These are phyloP conservation scores for Adrianichthys oophorus DNA, from an alignment of 2,797 vertebrate species.

Conservation along the genomic window DNA sequence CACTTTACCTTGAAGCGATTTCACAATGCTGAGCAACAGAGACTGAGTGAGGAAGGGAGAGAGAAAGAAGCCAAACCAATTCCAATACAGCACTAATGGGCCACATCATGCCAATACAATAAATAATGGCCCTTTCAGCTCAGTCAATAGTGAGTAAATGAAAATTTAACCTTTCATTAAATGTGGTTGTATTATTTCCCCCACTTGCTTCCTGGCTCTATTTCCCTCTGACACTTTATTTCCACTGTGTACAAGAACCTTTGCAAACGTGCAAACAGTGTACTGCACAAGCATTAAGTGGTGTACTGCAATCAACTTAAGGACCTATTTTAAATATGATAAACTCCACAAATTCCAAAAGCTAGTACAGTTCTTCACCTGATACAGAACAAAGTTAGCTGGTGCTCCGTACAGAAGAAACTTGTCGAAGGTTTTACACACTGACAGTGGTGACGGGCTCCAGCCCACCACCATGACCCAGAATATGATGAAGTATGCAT, in stretches of 20 bases:
- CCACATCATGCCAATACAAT: slow-evolving; percentile 88
- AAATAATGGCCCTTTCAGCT: slow-evolving; percentile 85
- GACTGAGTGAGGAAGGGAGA: slow-evolving; percentile 56
- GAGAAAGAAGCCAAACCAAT: slow-evolving; percentile 78
- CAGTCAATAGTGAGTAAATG: slow-evolving; percentile 86
- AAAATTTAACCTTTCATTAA: slow-evolving; percentile 88
- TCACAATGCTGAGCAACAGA: slow-evolving; percentile 65
- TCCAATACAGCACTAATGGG: slow-evolving; percentile 87
- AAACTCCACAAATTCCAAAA: slow-evolving; percentile 13
- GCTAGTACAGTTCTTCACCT: neutral
- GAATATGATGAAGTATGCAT: too few species aligned
- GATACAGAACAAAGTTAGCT: slow-evolving; percentile 11
- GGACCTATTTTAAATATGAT: slow-evolving; percentile 7
- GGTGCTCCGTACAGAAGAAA: too few species aligned
- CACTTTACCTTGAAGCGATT: slow-evolving; percentile 79
- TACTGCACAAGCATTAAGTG: slow-evolving; percentile 35
- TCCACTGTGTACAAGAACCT: slow-evolving; percentile 58
- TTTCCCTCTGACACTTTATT: slow-evolving; percentile 68
- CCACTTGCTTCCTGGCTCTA: slow-evolving; percentile 72
- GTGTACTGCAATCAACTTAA: slow-evolving; percentile 28
- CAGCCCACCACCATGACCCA: too few species aligned
- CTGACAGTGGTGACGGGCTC: too few species aligned
- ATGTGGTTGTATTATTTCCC: slow-evolving; percentile 81
- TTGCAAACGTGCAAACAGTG: slow-evolving; percentile 57
- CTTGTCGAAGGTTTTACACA: too few species aligned